These are phyloP conservation scores for Telenomus remus DNA, from an alignment of 1,140 invertebrate genomes.

Conservation along the genomic window DNA sequence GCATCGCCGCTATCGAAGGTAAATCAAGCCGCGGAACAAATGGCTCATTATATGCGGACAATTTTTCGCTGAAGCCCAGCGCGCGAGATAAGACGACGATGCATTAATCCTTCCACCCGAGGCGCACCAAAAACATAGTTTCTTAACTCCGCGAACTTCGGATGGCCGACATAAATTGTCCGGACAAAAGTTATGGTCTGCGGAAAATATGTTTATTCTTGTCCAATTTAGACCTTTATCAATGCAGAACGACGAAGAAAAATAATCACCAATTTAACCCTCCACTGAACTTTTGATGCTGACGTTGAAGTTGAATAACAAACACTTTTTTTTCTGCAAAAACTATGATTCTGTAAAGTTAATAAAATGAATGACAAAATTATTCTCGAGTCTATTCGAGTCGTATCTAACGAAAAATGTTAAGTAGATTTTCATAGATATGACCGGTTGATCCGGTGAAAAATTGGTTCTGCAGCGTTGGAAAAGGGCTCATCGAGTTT, in stretches of 20 bases:
- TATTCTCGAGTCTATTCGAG: no score
- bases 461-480: conserved; percentile 6
- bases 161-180: conserved; percentile 26
- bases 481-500: conserved; percentile 24
- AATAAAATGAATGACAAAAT: no score
- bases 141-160: conserved; percentile 36
- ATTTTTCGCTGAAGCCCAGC: conserved; percentile 31
- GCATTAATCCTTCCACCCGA: conserved; percentile 46
- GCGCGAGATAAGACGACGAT: conserved; percentile 38
- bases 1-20: conserved; percentile 27
- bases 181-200: conserved; percentile 10
- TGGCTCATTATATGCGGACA: conserved; percentile 40
- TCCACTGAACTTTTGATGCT: no score
- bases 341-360: no score
- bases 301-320: no score
- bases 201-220: conserved; percentile 21
- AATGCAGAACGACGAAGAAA: not conserved
- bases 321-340: no score
- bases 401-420: not conserved
- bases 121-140: conserved; percentile 27
- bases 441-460: not conserved
- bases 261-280: no score
- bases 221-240: conserved; percentile 5
- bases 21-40: conserved; percentile 37
- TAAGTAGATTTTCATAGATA: conserved; percentile 3